Evolutionary conservation across 2,113 vertebrate genomes (phyloP).

Genomic region (Phylloscopus trochiloides): DNA sequence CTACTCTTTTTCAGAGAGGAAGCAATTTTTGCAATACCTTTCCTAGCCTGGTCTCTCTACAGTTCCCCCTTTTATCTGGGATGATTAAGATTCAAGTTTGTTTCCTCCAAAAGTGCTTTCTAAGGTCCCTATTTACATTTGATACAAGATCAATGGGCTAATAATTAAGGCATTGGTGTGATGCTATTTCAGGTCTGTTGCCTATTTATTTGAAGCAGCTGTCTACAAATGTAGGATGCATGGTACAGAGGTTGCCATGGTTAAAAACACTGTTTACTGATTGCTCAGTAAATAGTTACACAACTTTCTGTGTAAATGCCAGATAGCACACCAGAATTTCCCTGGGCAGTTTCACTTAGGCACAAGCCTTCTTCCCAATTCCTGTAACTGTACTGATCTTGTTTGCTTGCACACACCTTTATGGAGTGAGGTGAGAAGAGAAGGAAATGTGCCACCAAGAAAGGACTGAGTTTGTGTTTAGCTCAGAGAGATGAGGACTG

Average conservation of each 20-base stretch:
- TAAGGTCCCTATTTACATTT: neutral
- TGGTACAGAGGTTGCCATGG: neutral
- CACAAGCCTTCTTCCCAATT: neutral
- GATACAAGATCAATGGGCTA: neutral
- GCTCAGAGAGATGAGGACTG: neutral
- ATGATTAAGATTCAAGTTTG: neutral
- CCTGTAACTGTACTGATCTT: neutral
- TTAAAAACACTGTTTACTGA: neutral
- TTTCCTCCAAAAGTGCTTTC: neutral
- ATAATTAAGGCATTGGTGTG: neutral
- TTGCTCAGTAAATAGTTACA: neutral
- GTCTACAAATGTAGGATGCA: neutral
- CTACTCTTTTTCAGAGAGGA: neutral
- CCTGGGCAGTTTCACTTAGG: neutral
- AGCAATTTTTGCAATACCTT: neutral
- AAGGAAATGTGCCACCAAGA: neutral
- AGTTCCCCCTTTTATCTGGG: neutral
- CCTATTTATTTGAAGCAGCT: neutral
- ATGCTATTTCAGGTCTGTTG: neutral
- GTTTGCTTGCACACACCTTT: neutral
- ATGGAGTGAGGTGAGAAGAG: accelerated
- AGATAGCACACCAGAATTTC: neutral
- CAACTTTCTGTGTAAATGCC: conserved; percentile 19
- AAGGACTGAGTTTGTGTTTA: neutral
- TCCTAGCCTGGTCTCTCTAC: neutral